Conservation (phyloP, 2,888 invertebrate genomes). For the Diaprepes abbreviatus region DNA sequence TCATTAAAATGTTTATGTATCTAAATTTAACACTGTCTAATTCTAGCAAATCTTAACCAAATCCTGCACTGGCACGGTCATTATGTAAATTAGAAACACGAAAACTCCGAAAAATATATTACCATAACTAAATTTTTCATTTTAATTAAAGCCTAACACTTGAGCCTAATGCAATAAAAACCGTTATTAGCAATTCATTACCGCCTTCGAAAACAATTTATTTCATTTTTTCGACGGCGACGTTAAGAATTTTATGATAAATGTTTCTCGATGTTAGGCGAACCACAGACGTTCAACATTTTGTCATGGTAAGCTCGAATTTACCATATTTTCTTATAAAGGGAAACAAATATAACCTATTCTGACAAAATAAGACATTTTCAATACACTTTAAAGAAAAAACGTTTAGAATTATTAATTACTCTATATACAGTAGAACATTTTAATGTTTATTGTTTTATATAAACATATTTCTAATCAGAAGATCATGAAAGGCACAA, state of each 20-base stretch:
- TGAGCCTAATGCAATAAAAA: conserved; percentile 18
- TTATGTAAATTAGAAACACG: conserved; percentile 1
- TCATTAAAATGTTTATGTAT: too few relatives aligned
- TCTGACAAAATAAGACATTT: neutral
- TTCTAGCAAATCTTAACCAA: too few relatives aligned
- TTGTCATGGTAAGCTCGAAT: too few relatives aligned
- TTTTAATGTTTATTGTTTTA: too few relatives aligned
- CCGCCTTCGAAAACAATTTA: conserved; percentile 14
- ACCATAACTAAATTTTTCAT: conserved; percentile 12
- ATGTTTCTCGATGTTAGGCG: conserved; percentile 1
- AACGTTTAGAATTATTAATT: neutral
- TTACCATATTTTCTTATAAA: too few relatives aligned
- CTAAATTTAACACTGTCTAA: too few relatives aligned
- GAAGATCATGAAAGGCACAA: too few relatives aligned
- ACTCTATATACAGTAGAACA: too few relatives aligned
- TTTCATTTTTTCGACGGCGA: conserved; percentile 12
- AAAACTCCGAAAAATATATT: neutral
- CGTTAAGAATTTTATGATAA: conserved; percentile 21
- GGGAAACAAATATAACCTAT: conserved; percentile 8
- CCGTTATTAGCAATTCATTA: conserved; percentile 24
- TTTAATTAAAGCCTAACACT: conserved; percentile 10
- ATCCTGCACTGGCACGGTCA: neutral
- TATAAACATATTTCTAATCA: too few relatives aligned
- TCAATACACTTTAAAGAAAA: neutral
- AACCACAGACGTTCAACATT: too few relatives aligned